Percentiles rank a stretch among this genome's conserved stretches.
These are phyloP conservation scores for Solea senegalensis DNA, from an alignment of 2,113 vertebrate genomes.

Conservation along the genomic window DNA sequence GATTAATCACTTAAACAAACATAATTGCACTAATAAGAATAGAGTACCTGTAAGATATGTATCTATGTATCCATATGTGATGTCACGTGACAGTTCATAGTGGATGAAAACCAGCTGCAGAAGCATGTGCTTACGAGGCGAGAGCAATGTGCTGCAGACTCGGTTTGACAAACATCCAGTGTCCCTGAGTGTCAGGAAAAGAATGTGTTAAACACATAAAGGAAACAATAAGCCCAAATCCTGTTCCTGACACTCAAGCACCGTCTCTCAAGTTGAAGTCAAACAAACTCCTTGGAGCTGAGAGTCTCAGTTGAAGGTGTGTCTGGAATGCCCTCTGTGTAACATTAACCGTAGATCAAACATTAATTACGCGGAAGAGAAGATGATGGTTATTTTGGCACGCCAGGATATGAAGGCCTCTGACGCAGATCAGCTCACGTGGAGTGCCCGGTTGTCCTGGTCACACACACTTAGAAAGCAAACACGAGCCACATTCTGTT, in stretches of 20 bases:
- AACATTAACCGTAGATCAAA: slow-evolving; percentile 80
- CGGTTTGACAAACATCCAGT: slow-evolving; percentile 5
- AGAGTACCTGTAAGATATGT: no score
- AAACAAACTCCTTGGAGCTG: slow-evolving; percentile 23
- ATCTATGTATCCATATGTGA: no score
- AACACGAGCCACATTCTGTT: slow-evolving; percentile 46
- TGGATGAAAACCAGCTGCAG: slow-evolving; percentile 12
- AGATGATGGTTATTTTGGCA: slow-evolving; percentile 41
- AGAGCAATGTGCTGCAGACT: slow-evolving; percentile 23
- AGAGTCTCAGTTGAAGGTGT: slow-evolving; percentile 52
- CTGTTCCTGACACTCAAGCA: slow-evolving; percentile 13
- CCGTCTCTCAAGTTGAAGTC: slow-evolving; percentile 14
- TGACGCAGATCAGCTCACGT: slow-evolving; percentile 59
- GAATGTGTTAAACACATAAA: slow-evolving; percentile 38
- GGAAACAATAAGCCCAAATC: slow-evolving; percentile 20
- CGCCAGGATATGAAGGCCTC: slow-evolving; percentile 54
- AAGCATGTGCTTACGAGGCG: slow-evolving; percentile 12
- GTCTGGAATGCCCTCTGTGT: slow-evolving; percentile 55
- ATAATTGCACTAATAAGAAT: no score
- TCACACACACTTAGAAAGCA: slow-evolving; percentile 35
- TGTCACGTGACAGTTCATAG: slow-evolving; percentile 8
- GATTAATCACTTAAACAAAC: no score
- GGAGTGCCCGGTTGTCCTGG: slow-evolving; percentile 46
- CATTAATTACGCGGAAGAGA: slow-evolving; percentile 62
- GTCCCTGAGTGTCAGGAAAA: background rate